Base-by-base conservation (phyloP, 2,113 vertebrate genomes). In the Hepsetus odoe region DNA sequence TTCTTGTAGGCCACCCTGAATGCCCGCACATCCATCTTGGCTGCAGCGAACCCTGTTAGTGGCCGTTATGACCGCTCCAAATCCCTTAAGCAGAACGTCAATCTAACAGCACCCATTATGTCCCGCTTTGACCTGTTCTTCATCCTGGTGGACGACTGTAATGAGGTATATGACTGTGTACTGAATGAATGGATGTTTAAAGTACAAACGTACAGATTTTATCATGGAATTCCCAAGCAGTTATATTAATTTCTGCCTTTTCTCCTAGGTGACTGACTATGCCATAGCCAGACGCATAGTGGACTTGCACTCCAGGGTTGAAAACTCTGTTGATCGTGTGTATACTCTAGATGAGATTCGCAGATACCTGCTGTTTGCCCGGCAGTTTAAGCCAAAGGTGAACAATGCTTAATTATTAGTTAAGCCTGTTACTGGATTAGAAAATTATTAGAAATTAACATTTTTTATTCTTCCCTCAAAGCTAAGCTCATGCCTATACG, bases 111-210 rank as follows among this genome's bases (percentile, higher is more conserved):
- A 33, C 98, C 98, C 58, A 98, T 99, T 88, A 99, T 99, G 97
- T 98, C 97, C 51, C 93, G 98, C 79, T 99, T 99, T 65, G 98
- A 99, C 92, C 97, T 99, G 79, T 99, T 99, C 92, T 99, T 99
- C 90, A 97, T 99, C 88, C 93, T 99, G 80, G 97, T 99, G 87
- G 98, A 99, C 77, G 98, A 99, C 75, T 97, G 96, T 66, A 99
- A 99, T 72, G 97, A 99, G 96, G 98, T 98, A 90, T 82, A 62
- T n/a, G 26, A 26, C 32, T 72, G 28, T 56, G 8, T 72, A 18
- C 16, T 32, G 18, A 2, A 49, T 20, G 18, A 49, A 5, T 49
- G 18, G 2, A 18, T 13, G 46, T 49, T 18, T 1, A 18, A 49
- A 20, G 18, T 49, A 55, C 46, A 62, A 4, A 62, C 6, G 8